Conservation (phyloP, 2,797 vertebrate genomes). For the Anisognathus igniventris region DNA sequence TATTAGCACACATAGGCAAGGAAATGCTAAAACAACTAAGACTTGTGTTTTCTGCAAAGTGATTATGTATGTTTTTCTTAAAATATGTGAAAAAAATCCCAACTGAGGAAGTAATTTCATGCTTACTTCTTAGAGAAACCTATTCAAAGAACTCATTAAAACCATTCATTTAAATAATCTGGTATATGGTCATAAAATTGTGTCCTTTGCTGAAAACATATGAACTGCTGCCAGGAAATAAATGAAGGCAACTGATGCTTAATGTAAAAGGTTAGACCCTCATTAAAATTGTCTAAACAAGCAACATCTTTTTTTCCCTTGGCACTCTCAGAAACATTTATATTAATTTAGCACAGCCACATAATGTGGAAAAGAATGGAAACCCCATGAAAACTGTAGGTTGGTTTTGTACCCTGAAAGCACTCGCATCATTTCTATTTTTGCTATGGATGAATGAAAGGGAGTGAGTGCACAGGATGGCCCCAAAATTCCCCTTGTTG, state of each 20-base stretch:
- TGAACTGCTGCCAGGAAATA: constrained; percentile 64
- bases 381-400: not conserved
- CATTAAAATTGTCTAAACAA: constrained; percentile 67
- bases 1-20: constrained; percentile 14
- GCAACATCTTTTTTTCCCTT: constrained; percentile 16
- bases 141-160: constrained; percentile 75
- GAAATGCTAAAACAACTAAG: not conserved
- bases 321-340: constrained; percentile 15
- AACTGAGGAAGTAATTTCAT: constrained; percentile 69
- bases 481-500: not conserved
- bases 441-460: not conserved
- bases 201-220: constrained; percentile 61
- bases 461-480: not conserved
- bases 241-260: constrained; percentile 70
- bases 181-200: constrained; percentile 68
- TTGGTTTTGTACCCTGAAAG: not conserved
- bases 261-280: constrained; percentile 66
- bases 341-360: constrained; percentile 31
- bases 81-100: constrained; percentile 64
- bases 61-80: constrained; percentile 59
- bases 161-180: constrained; percentile 74
- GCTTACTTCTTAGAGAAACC: constrained; percentile 66
- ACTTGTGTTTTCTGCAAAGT: not conserved
- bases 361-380: not conserved
- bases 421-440: not conserved